Evolutionary conservation across 2,888 invertebrate species (phyloP).

Genomic region (Synanthedon tipuliformis): DNA sequence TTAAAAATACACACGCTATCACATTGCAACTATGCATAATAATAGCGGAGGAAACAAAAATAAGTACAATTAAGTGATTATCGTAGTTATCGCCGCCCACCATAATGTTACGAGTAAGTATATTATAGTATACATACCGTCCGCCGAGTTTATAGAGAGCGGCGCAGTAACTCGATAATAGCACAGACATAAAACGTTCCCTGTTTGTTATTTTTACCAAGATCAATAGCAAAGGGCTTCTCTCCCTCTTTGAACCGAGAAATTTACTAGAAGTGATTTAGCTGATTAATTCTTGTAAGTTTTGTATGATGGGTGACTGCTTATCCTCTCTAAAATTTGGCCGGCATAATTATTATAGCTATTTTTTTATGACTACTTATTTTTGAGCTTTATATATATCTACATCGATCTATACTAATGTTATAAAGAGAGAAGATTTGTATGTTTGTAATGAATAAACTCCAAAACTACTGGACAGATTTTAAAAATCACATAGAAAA

Average conservation of each 20-base stretch:
- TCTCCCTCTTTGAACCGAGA: conserved; percentile 5
- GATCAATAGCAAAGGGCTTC: conserved; percentile 44
- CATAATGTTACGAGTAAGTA: neutral
- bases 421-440: too few species aligned
- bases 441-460: too few species aligned
- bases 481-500: too few species aligned
- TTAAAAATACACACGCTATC: neutral
- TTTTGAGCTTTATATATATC: neutral
- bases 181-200: conserved; percentile 28
- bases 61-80: conserved; percentile 4
- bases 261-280: conserved; percentile 5
- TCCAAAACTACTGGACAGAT: too few species aligned
- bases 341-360: neutral
- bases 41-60: neutral
- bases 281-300: neutral
- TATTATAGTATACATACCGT: neutral
- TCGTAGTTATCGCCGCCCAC: conserved; percentile 2
- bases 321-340: too few species aligned
- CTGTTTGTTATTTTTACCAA: conserved; percentile 52
- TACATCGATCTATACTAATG: too few species aligned
- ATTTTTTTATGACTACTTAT: neutral
- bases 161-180: conserved; percentile 42
- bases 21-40: conserved; percentile 1
- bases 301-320: too few species aligned
- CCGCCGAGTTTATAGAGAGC: conserved; percentile 9